Percentiles rank a stretch among this genome's conserved stretches.
phyloP scores from a whole-genome alignment of 2,113 vertebrate genomes.

The Myotis lucifugus region DNA sequence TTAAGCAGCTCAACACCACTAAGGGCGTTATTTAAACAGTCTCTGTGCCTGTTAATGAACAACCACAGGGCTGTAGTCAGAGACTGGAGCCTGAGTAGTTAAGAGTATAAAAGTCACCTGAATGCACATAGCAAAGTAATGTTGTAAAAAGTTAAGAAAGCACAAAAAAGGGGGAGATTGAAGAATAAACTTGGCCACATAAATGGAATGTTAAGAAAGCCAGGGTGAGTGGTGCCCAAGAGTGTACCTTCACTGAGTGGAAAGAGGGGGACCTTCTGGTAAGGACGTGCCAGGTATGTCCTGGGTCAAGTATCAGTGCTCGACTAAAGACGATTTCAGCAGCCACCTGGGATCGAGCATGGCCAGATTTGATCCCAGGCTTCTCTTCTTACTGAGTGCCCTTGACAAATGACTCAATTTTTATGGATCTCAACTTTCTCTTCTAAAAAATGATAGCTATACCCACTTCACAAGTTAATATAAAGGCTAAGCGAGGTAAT shows the following conservation, averaged over 20 bases:
- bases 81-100: neutral
- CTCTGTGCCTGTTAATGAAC: conserved; percentile 42
- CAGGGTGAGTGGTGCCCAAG: neutral
- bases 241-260: neutral
- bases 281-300: neutral
- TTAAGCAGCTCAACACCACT: neutral
- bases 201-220: neutral
- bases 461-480: neutral
- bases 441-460: conserved; percentile 16
- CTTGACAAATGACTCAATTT: neutral
- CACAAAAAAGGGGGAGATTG: neutral
- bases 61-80: neutral
- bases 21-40: conserved; percentile 34
- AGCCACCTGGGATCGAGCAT: neutral
- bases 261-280: neutral
- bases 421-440: neutral
- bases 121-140: neutral
- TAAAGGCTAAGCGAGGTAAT: neutral
- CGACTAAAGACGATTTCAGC: neutral
- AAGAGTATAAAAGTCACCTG: conserved; percentile 20
- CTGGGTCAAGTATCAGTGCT: neutral
- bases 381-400: neutral
- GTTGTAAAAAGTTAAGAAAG: neutral
- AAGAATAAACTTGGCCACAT: conserved; percentile 25
- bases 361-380: neutral